These are phyloP conservation scores for Poeciliopsis turrubarensis DNA, from an alignment of 2,113 vertebrate species.

Conservation along the genomic window DNA sequence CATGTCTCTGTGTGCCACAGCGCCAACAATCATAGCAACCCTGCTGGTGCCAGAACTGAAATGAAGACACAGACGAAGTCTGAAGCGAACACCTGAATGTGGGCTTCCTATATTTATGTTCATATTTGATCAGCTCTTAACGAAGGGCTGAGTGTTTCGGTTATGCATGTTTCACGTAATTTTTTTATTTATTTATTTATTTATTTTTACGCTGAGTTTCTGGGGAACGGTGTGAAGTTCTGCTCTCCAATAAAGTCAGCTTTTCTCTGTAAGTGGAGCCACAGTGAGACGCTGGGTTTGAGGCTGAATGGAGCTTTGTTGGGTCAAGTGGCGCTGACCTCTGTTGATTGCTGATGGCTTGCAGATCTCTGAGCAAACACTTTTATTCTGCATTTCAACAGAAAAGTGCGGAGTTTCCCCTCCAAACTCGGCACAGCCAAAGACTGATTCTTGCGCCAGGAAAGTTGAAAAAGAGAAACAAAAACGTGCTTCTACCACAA, in stretches of 20 bases:
- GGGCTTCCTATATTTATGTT: too few relatives aligned
- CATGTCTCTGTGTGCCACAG: too few relatives aligned
- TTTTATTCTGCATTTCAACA: neutral
- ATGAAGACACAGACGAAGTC: too few relatives aligned
- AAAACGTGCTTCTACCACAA: neutral
- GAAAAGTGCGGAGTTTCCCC: neutral
- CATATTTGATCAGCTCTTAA: too few relatives aligned
- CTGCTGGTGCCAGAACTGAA: too few relatives aligned
- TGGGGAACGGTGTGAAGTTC: neutral
- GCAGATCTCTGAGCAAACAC: constrained; percentile 25
- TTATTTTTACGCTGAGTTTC: neutral
- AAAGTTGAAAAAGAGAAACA: neutral
- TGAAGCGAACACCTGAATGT: too few relatives aligned
- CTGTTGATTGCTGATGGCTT: constrained; percentile 26
- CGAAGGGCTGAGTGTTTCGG: too few relatives aligned
- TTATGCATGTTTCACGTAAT: neutral
- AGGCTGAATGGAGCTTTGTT: constrained; percentile 32
- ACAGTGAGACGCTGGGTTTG: constrained; percentile 1
- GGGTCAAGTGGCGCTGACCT: constrained; percentile 49
- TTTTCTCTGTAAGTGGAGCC: constrained; percentile 5
- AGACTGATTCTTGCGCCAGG: constrained; percentile 4
- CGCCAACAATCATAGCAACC: too few relatives aligned
- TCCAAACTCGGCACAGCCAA: neutral
- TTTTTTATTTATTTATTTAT: too few relatives aligned
- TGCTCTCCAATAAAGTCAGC: neutral